phyloP scores from a whole-genome alignment of 2,113 vertebrate species.

The Gopherus evgoodei region DNA sequence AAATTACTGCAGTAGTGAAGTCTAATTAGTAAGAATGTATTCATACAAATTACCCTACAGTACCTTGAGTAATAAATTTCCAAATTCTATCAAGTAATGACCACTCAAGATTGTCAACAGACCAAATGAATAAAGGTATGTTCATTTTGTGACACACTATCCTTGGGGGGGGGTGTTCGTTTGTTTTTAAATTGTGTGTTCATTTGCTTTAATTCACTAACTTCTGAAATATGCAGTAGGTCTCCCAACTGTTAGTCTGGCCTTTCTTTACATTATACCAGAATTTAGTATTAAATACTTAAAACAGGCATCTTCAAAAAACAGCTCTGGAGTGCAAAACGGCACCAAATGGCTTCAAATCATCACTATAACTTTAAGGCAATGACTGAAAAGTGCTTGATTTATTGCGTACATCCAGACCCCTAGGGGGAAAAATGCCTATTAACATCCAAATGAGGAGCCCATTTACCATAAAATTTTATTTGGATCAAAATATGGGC shows the following conservation, averaged over 20 bases:
- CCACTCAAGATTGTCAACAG: not conserved
- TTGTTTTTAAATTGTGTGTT: not conserved
- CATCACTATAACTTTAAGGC: not conserved
- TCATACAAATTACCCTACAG: not conserved
- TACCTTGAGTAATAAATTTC: not conserved
- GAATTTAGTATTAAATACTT: not conserved
- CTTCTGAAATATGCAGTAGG: not conserved
- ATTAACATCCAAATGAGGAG: not conserved
- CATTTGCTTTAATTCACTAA: not conserved
- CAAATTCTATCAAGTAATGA: not conserved
- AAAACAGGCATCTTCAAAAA: not conserved
- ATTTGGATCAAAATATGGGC: not conserved
- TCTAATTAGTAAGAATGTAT: not conserved
- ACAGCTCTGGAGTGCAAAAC: not conserved
- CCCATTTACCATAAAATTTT: not conserved
- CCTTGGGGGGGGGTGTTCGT: not conserved
- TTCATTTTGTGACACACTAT: not conserved
- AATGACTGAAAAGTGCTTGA: not conserved
- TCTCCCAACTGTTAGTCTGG: not conserved
- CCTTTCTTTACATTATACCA: not conserved
- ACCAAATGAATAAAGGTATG: not conserved
- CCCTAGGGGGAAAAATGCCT: not conserved
- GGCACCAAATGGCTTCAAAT: not conserved
- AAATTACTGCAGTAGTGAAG: not conserved
- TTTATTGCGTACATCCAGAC: not conserved